Evolutionary conservation across 2,888 invertebrate genomes (phyloP).

Genomic region (Liodrosophila aerea): DNA sequence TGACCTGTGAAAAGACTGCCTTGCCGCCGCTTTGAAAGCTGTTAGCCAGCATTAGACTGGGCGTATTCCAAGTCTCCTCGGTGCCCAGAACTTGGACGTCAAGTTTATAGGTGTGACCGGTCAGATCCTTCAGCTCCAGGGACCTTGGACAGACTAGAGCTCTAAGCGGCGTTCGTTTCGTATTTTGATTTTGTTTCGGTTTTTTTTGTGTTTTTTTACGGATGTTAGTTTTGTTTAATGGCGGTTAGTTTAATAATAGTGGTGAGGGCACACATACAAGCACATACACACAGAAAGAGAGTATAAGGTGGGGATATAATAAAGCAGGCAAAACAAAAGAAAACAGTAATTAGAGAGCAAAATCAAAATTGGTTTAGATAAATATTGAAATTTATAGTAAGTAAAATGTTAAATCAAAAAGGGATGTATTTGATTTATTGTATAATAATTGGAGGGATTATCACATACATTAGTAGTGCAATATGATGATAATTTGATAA

Average conservation of each 20-base stretch:
- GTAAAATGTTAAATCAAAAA: background rate
- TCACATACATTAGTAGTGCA: slow-evolving; percentile 1
- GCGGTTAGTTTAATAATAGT: slow-evolving; percentile 50
- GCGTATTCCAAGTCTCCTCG: slow-evolving; percentile 94
- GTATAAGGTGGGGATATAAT: slow-evolving; percentile 11
- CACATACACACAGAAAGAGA: slow-evolving; percentile 60
- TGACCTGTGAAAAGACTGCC: slow-evolving; percentile 91
- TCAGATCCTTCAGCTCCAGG: slow-evolving; percentile 83
- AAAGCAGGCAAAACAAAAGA: slow-evolving; percentile 33
- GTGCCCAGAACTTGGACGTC: slow-evolving; percentile 90
- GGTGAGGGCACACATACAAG: slow-evolving; percentile 73
- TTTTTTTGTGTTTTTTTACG: slow-evolving; percentile 47
- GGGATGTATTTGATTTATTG: no score
- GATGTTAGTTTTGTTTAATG: slow-evolving; percentile 53
- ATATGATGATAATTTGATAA: background rate
- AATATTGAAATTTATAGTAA: background rate
- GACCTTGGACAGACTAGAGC: slow-evolving; percentile 83
- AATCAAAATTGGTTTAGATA: slow-evolving; percentile 18
- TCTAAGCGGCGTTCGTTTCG: slow-evolving; percentile 80
- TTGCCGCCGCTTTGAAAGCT: slow-evolving; percentile 87
- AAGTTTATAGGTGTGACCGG: slow-evolving; percentile 86
- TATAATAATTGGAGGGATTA: no score
- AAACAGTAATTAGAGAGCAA: slow-evolving; percentile 29
- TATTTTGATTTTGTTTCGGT: slow-evolving; percentile 48
- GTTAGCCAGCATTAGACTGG: slow-evolving; percentile 89